Evolutionary conservation across 2,797 vertebrate genomes (phyloP), one percentile per base, ranked within the genome.

Genomic region (Pseudomugil gertrudae): DNA sequence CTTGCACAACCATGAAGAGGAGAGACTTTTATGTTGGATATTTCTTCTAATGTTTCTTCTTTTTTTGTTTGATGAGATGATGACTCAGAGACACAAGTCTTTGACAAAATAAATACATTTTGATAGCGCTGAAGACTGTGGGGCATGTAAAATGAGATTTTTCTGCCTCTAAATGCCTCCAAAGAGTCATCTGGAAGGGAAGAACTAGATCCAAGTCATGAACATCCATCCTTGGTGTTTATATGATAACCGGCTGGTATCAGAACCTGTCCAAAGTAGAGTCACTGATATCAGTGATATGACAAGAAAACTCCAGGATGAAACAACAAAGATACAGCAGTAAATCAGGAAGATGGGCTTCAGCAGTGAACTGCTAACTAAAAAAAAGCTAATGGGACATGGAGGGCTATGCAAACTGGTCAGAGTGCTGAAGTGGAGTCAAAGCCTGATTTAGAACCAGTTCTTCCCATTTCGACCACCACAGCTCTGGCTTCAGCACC

Each of bases 1-100:
- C 67, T 75, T 66, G 53, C 33, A 50, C 56, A 64, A 53, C 59
- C 64, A 24, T 6, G 5, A 50, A 0, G 43, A 57, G n/a, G 51
- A 63, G 27, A 62, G 54, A 64, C 57, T 24, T 69, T 47, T 2
- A 69, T 19, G 29, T 47, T 62, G 64, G 21, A 74, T 63, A 54
- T 53, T 61, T 58, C 24, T 60, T 47, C 48, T n/a, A 23, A 32
- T 24, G 29, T 54, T 24, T 7, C 0, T 30, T 30, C 19, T 50
- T 57, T 13, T 33, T 62, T n/a, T 33, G 9, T 13, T 21, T 7
- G n/a, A 1, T 72, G 43, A 51, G 45, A 57, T 11, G 17, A 60
- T 66, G 48, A 59, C 26, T 53, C 35, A 52, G 32, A 52, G 27
- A 45, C 2, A 45, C 2, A 43, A 9, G 26, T 43, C 26, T 54